Evolutionary conservation across 2,113 vertebrate species (phyloP).

Genomic region (Macheiramphus alcinus): DNA sequence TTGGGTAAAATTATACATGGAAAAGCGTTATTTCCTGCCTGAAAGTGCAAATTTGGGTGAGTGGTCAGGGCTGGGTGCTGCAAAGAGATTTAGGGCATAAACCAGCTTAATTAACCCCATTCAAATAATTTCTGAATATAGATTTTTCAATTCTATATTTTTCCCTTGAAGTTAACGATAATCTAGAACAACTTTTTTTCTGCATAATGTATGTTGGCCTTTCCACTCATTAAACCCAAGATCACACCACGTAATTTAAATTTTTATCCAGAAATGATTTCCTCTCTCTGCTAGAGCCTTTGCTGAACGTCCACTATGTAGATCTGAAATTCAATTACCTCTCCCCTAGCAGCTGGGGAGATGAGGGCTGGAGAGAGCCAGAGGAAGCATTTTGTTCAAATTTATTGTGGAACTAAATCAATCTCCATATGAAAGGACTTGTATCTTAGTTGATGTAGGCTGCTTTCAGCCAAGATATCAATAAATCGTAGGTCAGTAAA

Average conservation of each 20-base stretch:
- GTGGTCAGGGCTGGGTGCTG: neutral
- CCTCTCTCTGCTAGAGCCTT: neutral
- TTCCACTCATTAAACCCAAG: constrained; percentile 7
- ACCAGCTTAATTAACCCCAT: neutral
- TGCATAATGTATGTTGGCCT: neutral
- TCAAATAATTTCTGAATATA: neutral
- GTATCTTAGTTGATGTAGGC: neutral
- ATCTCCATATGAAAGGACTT: neutral
- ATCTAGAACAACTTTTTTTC: neutral
- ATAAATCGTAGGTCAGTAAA: neutral
- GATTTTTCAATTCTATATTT: neutral
- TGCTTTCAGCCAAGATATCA: neutral
- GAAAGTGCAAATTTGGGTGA: neutral
- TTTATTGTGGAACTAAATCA: neutral
- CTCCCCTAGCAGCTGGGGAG: constrained; percentile 15
- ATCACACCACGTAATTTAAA: constrained; percentile 23
- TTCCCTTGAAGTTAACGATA: neutral
- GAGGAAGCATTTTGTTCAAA: neutral
- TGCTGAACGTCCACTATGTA: neutral
- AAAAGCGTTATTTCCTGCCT: neutral
- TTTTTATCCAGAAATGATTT: constrained; percentile 25
- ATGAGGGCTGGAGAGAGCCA: neutral
- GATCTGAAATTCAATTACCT: constrained; percentile 49
- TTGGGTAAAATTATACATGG: neutral
- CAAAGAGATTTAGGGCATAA: neutral